These are phyloP conservation scores for Phodopus roborovskii DNA, from an alignment of 2,113 vertebrate genomes.

Conservation along the genomic window DNA sequence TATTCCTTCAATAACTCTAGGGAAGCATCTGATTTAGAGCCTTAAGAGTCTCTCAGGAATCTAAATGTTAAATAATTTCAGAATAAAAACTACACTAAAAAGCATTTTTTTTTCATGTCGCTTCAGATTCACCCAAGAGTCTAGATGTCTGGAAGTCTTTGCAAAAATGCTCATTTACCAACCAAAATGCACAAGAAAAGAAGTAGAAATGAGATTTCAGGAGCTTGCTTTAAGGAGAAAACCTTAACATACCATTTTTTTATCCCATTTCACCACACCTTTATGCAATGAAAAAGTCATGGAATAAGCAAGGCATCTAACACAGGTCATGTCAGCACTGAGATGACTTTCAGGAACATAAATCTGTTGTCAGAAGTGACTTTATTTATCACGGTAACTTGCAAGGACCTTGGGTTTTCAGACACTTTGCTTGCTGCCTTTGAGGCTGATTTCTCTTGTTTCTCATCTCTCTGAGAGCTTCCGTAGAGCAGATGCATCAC, in stretches of 20 bases:
- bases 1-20: not conserved
- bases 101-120: not conserved
- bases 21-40: not conserved
- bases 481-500: not conserved
- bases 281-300: not conserved
- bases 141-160: not conserved
- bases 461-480: not conserved
- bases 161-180: not conserved
- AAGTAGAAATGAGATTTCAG: not conserved
- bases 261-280: too few relatives aligned
- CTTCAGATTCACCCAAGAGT: not conserved
- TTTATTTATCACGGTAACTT: not conserved
- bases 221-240: not conserved
- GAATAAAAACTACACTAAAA: not conserved
- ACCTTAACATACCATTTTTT: not conserved
- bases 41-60: not conserved
- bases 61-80: conserved; percentile 17
- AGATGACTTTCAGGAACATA: not conserved
- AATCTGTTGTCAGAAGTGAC: not conserved
- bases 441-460: not conserved
- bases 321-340: not conserved
- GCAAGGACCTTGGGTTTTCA: not conserved
- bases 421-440: not conserved
- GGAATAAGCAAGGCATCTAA: not conserved
- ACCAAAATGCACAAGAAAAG: not conserved